Evolutionary conservation across 2,888 invertebrate species (phyloP).

Genomic region (Noctua pronuba): DNA sequence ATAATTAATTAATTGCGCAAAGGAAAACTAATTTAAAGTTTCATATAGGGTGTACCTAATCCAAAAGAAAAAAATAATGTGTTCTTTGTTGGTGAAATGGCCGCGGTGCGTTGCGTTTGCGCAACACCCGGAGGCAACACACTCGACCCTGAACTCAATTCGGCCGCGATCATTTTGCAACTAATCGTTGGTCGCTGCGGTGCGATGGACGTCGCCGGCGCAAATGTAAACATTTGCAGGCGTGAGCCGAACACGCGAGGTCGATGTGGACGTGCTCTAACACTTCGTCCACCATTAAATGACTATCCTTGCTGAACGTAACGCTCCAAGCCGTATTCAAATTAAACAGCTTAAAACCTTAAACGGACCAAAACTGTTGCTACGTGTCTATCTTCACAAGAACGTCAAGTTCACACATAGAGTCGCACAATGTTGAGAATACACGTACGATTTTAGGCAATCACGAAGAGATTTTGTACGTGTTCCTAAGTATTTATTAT

Average conservation of each 20-base stretch:
- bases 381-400: constrained; percentile 19
- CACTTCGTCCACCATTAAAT: constrained; percentile 75
- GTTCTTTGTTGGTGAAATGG: constrained; percentile 73
- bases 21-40: constrained; percentile 51
- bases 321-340: constrained; percentile 62
- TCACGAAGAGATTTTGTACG: constrained; percentile 28
- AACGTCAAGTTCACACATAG: constrained; percentile 23
- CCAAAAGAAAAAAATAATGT: constrained; percentile 63
- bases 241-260: constrained; percentile 85
- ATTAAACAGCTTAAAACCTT: constrained; percentile 51
- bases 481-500: constrained; percentile 14
- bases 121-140: constrained; percentile 89
- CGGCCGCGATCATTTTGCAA: constrained; percentile 89
- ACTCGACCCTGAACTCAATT: constrained; percentile 89
- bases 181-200: constrained; percentile 84
- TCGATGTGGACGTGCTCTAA: constrained; percentile 84
- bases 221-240: constrained; percentile 90
- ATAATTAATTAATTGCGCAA: constrained; percentile 43
- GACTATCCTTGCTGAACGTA: constrained; percentile 71
- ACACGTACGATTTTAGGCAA: too few relatives aligned
- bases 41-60: constrained; percentile 52
- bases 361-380: constrained; percentile 33
- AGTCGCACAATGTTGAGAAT: not conserved
- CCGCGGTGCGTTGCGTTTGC: constrained; percentile 76
- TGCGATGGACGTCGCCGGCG: constrained; percentile 81